Evolutionary conservation across 2,797 vertebrate genomes (phyloP).

Genomic region (Lithobates pipiens): DNA sequence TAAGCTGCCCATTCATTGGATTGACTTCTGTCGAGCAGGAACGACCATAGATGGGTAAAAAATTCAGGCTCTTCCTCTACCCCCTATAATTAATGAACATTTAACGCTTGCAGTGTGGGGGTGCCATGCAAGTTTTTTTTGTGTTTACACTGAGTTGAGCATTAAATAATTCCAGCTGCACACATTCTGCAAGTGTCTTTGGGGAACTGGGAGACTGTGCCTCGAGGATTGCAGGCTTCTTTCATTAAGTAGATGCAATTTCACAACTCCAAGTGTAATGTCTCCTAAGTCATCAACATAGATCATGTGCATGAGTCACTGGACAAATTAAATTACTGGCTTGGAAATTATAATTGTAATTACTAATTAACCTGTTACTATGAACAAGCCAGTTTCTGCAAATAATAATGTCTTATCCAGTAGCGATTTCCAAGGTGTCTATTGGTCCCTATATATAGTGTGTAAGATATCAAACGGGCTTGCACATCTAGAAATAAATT

Average conservation of each 20-base stretch:
- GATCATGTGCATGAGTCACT: constrained; percentile 16
- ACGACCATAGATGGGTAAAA: no score
- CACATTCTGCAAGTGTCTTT: not conserved
- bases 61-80: no score
- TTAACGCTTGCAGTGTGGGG: no score
- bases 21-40: no score
- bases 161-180: no score
- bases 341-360: constrained; percentile 29
- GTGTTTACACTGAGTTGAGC: no score
- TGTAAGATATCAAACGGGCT: not conserved
- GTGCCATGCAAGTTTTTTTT: no score
- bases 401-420: not conserved
- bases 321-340: constrained; percentile 9
- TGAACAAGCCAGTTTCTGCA: not conserved
- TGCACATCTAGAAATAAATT: not conserved
- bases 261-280: not conserved
- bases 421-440: not conserved
- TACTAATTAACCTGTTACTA: constrained; percentile 12
- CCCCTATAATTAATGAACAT: no score
- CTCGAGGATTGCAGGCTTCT: not conserved
- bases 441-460: not conserved
- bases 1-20: no score
- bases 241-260: not conserved
- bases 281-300: constrained; percentile 6
- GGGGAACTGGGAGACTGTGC: not conserved